Percentiles rank a stretch among this genome's conserved stretches.
phyloP scores from a whole-genome alignment of 2,888 invertebrate species.

The Drosophila picticornis region DNA sequence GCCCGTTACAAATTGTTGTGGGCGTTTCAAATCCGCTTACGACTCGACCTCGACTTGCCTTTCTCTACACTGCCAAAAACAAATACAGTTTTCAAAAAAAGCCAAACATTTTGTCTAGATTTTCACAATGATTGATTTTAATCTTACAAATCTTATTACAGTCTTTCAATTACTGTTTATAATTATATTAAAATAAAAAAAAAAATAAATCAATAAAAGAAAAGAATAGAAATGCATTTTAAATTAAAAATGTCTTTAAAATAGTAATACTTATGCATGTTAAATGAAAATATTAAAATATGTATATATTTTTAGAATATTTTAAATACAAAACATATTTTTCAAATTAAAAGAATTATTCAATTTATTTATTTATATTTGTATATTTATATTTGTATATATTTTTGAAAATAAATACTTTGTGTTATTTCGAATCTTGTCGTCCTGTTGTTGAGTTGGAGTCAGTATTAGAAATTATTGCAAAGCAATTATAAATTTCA shows the following conservation, averaged over 20 bases:
- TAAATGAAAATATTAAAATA: background rate
- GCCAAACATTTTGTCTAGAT: background rate
- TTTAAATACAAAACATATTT: background rate
- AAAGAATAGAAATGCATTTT: too few relatives aligned
- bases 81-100: background rate
- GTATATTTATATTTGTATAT: background rate
- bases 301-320: fast-evolving
- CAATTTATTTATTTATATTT: background rate
- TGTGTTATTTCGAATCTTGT: background rate
- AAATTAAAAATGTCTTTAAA: background rate
- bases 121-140: background rate
- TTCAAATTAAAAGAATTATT: background rate
- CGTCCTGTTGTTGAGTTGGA: fast-evolving
- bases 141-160: background rate
- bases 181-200: background rate
- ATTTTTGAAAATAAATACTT: background rate
- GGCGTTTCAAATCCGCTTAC: conserved; percentile 85
- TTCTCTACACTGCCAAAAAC: conserved; percentile 34
- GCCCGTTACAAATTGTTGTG: conserved; percentile 85
- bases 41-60: conserved; percentile 40
- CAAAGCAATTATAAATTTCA: fast-evolving
- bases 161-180: background rate
- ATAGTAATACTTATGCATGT: background rate
- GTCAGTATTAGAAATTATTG: background rate
- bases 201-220: too few relatives aligned